Evolutionary conservation across 2,888 invertebrate genomes (phyloP).

Genomic region (Orthosia gothica): DNA sequence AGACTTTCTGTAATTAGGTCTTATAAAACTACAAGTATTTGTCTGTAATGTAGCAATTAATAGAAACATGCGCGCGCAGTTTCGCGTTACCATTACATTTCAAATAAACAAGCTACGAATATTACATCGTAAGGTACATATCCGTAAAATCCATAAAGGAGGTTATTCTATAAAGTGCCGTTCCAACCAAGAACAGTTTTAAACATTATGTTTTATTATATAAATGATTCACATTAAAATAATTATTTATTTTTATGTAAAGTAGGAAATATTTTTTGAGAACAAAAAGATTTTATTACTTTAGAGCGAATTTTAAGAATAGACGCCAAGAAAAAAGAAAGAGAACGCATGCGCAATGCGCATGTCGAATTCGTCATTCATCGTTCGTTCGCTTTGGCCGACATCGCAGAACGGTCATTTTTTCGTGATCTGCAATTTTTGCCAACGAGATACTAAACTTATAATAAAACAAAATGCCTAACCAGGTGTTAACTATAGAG

Average conservation of each 20-base stretch:
- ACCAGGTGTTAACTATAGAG: constrained; percentile 96
- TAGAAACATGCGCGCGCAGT: constrained; percentile 51
- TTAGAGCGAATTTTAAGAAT: constrained; percentile 39
- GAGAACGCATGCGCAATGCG: constrained; percentile 74
- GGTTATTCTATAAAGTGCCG: constrained; percentile 35
- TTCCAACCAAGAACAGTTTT: neutral
- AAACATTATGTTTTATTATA: neutral
- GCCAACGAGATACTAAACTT: constrained; percentile 89
- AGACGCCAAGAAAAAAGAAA: constrained; percentile 63
- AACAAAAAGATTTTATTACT: constrained; percentile 11
- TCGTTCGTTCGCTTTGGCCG: constrained; percentile 82
- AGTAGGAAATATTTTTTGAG: neutral
- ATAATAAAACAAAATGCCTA: constrained; percentile 91
- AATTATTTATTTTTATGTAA: neutral
- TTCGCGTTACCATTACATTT: neutral
- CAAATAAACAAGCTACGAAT: constrained; percentile 21
- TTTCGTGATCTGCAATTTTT: constrained; percentile 82
- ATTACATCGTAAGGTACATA: neutral
- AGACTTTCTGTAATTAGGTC: too few species aligned
- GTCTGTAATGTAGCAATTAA: neutral
- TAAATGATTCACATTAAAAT: neutral
- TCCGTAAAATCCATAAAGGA: constrained; percentile 53
- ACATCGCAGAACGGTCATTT: constrained; percentile 83
- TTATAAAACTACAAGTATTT: too few species aligned
- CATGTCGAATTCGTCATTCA: constrained; percentile 84